These are phyloP conservation scores for Protaetia brevitarsis DNA, from an alignment of 1,140 invertebrate genomes.

Conservation along the genomic window DNA sequence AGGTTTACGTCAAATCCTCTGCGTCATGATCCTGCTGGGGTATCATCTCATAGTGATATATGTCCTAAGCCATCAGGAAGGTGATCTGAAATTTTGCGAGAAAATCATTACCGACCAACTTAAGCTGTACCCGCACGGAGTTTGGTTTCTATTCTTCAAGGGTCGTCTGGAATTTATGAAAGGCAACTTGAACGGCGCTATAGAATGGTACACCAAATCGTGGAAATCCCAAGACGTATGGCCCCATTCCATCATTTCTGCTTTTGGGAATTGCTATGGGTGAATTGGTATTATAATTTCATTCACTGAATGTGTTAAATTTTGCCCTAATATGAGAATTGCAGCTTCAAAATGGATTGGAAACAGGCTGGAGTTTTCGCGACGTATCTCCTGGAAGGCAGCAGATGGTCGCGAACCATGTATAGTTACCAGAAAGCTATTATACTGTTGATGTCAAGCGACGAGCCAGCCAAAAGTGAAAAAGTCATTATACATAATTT, in stretches of 20 bases:
- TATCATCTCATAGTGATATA: constrained; percentile 85
- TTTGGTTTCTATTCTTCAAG: constrained; percentile 91
- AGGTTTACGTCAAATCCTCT: constrained; percentile 81
- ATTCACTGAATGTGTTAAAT: constrained; percentile 11
- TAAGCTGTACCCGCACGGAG: constrained; percentile 75
- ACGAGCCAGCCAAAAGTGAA: constrained; percentile 55
- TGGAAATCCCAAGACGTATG: constrained; percentile 83
- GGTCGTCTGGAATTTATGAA: constrained; percentile 79
- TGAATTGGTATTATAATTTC: constrained; percentile 61
- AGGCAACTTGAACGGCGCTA: constrained; percentile 73
- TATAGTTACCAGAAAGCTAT: constrained; percentile 88
- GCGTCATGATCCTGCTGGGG: constrained; percentile 75
- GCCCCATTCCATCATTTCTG: constrained; percentile 94
- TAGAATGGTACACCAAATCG: constrained; percentile 77
- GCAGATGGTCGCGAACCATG: constrained; percentile 87
- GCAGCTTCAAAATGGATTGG: constrained; percentile 64
- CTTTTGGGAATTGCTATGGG: constrained; percentile 95
- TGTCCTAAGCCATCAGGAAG: constrained; percentile 75
- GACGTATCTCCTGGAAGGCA: constrained; percentile 68
- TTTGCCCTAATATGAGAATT: constrained; percentile 37
- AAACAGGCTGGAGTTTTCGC: constrained; percentile 70
- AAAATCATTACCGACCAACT: constrained; percentile 70
- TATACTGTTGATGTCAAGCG: constrained; percentile 70
- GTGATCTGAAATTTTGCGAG: constrained; percentile 73
- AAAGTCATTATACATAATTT: constrained; percentile 54